These are phyloP conservation scores for Sylvietta virens DNA, from an alignment of 2,113 vertebrate genomes.

Conservation along the genomic window DNA sequence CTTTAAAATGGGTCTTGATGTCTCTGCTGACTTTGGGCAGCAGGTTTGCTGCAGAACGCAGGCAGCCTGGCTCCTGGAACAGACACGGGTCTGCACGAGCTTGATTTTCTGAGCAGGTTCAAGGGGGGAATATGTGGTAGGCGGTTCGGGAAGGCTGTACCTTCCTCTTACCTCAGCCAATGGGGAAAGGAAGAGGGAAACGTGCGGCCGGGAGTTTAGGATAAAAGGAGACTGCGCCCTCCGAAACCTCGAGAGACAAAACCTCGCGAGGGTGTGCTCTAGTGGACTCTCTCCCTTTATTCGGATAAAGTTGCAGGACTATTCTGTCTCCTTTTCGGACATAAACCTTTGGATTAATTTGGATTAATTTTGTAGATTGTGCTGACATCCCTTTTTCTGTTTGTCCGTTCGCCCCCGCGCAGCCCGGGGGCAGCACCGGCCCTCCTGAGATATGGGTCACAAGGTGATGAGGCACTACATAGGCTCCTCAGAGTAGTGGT, in stretches of 20 bases:
- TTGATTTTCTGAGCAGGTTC: too few relatives aligned
- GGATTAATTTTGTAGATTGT: not conserved
- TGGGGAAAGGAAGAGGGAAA: not conserved
- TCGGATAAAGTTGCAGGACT: not conserved
- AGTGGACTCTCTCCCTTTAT: not conserved
- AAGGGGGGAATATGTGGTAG: rapidly evolving
- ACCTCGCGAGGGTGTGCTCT: rapidly evolving
- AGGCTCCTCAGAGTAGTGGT: not conserved
- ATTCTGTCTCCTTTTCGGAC: not conserved
- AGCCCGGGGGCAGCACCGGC: not conserved
- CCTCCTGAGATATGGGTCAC: rapidly evolving
- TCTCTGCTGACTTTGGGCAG: not conserved
- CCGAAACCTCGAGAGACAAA: too few relatives aligned
- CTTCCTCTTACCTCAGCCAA: not conserved
- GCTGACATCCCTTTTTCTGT: not conserved
- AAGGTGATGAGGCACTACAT: not conserved
- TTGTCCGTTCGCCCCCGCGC: too few relatives aligned
- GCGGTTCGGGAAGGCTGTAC: not conserved
- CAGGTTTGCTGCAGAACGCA: not conserved
- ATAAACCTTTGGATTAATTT: not conserved
- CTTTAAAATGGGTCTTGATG: not conserved
- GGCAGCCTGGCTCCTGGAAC: not conserved
- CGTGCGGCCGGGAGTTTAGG: not conserved
- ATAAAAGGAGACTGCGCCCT: not conserved
- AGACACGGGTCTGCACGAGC: not conserved